These are phyloP conservation scores for Cydia splendana DNA, from an alignment of 1,140 invertebrate genomes.

Conservation along the genomic window DNA sequence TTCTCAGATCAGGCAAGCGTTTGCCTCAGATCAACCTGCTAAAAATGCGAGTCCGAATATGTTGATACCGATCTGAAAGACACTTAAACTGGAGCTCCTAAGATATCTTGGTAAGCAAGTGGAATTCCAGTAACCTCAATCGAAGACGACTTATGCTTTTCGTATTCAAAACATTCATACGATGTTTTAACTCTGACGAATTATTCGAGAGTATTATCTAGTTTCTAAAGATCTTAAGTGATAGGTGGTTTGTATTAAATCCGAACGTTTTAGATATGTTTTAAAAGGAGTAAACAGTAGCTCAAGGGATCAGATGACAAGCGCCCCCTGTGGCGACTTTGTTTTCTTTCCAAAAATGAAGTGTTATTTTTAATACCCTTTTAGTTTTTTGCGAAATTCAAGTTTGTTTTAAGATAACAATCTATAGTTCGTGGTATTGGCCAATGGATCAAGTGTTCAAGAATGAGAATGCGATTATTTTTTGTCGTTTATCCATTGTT, in stretches of 20 bases:
- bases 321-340: constrained; percentile 58
- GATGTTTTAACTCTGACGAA: neutral
- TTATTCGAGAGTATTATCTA: neutral
- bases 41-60: no score
- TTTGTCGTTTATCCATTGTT: neutral
- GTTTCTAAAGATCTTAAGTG: neutral
- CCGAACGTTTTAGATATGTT: neutral
- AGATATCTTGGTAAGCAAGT: neutral
- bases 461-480: constrained; percentile 1
- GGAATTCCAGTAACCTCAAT: neutral
- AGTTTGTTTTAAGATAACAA: constrained; percentile 7
- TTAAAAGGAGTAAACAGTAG: constrained; percentile 64
- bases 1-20: neutral
- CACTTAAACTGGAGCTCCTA: no score
- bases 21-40: neutral
- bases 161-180: neutral
- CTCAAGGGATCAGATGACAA: constrained; percentile 62
- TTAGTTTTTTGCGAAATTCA: constrained; percentile 20
- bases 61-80: neutral
- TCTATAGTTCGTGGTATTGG: neutral
- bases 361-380: constrained; percentile 29
- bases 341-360: constrained; percentile 38
- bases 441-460: constrained; percentile 13
- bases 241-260: neutral
- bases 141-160: neutral